Base-by-base conservation (phyloP, 2,888 invertebrate genomes). In the Chrysolina haemoptera region DNA sequence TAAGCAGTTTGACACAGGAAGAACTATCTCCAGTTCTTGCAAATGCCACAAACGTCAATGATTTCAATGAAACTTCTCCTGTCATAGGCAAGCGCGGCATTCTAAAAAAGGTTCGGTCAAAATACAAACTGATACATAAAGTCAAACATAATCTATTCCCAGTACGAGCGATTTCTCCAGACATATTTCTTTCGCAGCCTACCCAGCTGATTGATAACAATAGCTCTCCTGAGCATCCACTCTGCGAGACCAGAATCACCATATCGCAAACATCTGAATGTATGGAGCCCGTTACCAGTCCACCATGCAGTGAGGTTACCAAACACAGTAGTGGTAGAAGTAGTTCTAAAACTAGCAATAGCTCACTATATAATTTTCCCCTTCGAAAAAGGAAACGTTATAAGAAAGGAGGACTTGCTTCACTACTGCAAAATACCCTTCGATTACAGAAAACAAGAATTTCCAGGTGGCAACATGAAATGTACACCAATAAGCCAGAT, bases 381-480 rank as follows among this genome's bases (percentile, higher is more conserved):
- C 72, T 75, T 65, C 78, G 77, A 59, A 82, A 78, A 62, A 82
- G 77, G 69, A 86, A 82, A 78, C 87, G 84, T 67, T 89, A 88
- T 76, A 90, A 89, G 83, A 90, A 89, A 79, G 88, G 88, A 78
- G 90, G 90, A 1, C 75, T 90, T 43, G 89, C 90, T 35, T 83
- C 85, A 75, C 85, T 89, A 48, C 80, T 91, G 20, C 87, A 88
- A 79, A 84, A 80, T 50, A 82, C 90, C 12, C 78, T 91, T 75
- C 89, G 88, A 84, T 89, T 89, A 82, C 89, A 89, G 82, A 89
- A 86, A 70, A 87, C 89, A 0, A 87, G 85, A 75, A 75, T 89
- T 68, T 88, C 88, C 41, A 85, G 91, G 68, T 91, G 91, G 91
- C 88, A 90, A 83, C 90, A 91, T 80, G 91, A 91, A 82, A 84